Base-by-base conservation (phyloP, 2,888 invertebrate genomes). In the Mantis religiosa region DNA sequence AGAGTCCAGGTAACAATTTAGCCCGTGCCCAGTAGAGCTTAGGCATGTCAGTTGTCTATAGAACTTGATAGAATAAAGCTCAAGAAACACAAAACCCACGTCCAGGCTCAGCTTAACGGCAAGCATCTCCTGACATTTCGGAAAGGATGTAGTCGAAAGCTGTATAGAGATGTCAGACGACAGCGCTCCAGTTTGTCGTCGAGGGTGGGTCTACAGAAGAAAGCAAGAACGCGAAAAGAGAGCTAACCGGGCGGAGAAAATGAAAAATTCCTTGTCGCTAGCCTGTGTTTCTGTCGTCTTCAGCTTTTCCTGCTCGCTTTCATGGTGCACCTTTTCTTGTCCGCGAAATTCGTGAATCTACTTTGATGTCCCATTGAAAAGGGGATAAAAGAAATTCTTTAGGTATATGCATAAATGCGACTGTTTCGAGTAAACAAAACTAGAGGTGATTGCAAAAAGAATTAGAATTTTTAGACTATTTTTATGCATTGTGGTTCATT, bases 201-300 rank as follows among this genome's bases (percentile, higher is more conserved):
- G 54, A 54, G 54, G 54, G 54, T 15, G 54, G 54, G 15, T 54
- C 84, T 84, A 12, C 25, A 84, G 41, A 84, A 25, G 87, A 30
- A 30, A 41, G 30, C 28, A 83, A 34, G 30, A 25, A 30, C 82
- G 34, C 30, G 30, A n/a, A 27, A 28, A 28, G 83, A 82, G 41
- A 83, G 41, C 87, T 87, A 87, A 87, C 87, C 83, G 41, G 87
- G 87, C 87, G 87, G 54, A 83, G 83, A 41, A 87, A 87, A 28
- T 87, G 83, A 87, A 82, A 83, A 87, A 87, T 84, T 84, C 84
- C 84, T 84, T 34, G 25, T 41, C 34, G 41, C 84, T 84, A 84
- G 84, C 84, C 20, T 41, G n/a, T 41, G 41, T 47, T 41, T 34
- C 28, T 25, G 34, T 14, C 25, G 14, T 34, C 34, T 84, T 84